phyloP scores from a whole-genome alignment of 1,140 invertebrate species.

The Drosophila prosaltans region DNA sequence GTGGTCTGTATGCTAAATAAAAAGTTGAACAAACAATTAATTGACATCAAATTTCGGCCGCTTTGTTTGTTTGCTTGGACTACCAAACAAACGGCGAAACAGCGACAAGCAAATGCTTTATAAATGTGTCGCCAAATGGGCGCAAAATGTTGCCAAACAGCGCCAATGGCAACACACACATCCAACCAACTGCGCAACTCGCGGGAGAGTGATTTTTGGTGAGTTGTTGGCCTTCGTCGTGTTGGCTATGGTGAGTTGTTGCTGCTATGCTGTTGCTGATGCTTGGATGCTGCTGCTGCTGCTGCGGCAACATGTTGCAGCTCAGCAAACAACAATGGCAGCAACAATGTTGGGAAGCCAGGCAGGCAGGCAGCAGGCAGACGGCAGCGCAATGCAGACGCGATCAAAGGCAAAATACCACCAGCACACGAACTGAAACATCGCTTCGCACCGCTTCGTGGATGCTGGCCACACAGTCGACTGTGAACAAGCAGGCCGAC shows the following conservation, averaged over 20 bases:
- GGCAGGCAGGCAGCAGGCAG: neutral
- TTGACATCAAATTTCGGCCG: neutral
- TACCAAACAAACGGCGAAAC: neutral
- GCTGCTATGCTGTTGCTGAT: neutral
- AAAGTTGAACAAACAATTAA: neutral
- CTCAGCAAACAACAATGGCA: constrained; percentile 39
- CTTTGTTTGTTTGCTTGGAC: neutral
- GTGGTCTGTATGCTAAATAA: neutral
- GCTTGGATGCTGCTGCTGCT: neutral
- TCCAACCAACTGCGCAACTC: constrained; percentile 55
- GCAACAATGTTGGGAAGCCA: constrained; percentile 10
- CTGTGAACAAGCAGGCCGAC: constrained; percentile 75
- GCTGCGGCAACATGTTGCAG: constrained; percentile 55
- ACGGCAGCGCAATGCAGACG: constrained; percentile 9
- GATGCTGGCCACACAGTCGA: constrained; percentile 58
- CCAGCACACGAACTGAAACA: neutral
- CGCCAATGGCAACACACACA: constrained; percentile 1
- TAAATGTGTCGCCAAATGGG: constrained; percentile 32
- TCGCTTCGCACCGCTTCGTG: neutral
- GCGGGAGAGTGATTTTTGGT: constrained; percentile 28
- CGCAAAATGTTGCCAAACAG: constrained; percentile 41
- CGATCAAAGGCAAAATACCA: constrained; percentile 11
- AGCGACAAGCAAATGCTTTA: no score
- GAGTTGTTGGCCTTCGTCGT: constrained; percentile 22
- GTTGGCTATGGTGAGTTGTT: neutral